phyloP scores from a whole-genome alignment of 2,888 invertebrate genomes.

The Clunio marinus region DNA sequence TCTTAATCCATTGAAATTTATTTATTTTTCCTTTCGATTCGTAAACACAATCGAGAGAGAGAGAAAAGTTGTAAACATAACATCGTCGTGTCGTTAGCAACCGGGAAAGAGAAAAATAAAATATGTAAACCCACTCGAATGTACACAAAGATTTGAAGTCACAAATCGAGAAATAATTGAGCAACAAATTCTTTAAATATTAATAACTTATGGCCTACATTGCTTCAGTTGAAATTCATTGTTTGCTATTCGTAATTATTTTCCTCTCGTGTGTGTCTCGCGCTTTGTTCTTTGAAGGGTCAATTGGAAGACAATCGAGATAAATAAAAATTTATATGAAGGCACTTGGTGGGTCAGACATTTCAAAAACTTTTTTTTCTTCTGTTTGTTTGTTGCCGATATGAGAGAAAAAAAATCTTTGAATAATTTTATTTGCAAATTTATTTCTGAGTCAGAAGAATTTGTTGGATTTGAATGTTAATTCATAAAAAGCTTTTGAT shows the following conservation, averaged over 20 bases:
- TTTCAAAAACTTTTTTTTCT: too few species aligned
- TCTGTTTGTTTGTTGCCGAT: background rate
- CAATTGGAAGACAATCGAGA: slow-evolving; percentile 31
- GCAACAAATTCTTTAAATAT: slow-evolving; percentile 31
- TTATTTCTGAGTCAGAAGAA: background rate
- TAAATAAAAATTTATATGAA: too few species aligned
- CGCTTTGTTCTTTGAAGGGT: background rate
- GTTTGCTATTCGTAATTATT: slow-evolving; percentile 29
- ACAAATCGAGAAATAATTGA: slow-evolving; percentile 26
- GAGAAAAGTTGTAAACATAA: slow-evolving; percentile 3
- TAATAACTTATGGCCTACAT: slow-evolving; percentile 33
- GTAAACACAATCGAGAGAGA: background rate
- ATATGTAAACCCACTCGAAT: background rate
- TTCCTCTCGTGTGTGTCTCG: slow-evolving; percentile 4
- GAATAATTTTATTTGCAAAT: background rate
- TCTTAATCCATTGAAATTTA: background rate
- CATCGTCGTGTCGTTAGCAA: background rate
- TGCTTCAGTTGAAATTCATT: too few species aligned
- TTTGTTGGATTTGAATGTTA: background rate
- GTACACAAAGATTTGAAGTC: slow-evolving; percentile 2
- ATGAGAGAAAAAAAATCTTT: background rate
- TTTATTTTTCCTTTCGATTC: background rate
- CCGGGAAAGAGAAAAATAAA: background rate
- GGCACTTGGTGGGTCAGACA: background rate
- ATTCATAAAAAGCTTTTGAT: too few species aligned